These are phyloP conservation scores for Poecilobothrus nobilitatus DNA, from an alignment of 2,888 invertebrate genomes.

Conservation along the genomic window DNA sequence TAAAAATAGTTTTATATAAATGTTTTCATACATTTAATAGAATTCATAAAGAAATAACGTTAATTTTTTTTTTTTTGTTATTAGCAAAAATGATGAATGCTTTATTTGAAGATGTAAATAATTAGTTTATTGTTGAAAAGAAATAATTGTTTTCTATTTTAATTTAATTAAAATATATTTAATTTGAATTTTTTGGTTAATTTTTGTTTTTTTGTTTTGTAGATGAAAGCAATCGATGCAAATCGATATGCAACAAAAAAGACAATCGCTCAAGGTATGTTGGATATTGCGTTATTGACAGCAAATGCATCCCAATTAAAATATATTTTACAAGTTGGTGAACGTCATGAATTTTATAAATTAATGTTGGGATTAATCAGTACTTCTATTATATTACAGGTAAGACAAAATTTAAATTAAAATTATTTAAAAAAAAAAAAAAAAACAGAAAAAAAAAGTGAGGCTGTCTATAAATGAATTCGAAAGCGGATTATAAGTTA, in stretches of 20 bases:
- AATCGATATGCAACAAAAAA: slow-evolving; percentile 89
- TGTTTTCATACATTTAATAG: too few species aligned
- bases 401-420: slow-evolving; percentile 39
- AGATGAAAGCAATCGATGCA: slow-evolving; percentile 69
- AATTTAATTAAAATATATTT: too few species aligned
- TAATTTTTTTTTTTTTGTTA: too few species aligned
- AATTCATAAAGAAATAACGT: too few species aligned
- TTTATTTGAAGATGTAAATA: too few species aligned
- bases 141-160: too few species aligned
- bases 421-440: slow-evolving; percentile 9
- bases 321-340: slow-evolving; percentile 75
- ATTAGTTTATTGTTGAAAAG: too few species aligned
- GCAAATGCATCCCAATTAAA: slow-evolving; percentile 84
- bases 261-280: slow-evolving; percentile 83
- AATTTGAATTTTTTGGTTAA: too few species aligned
- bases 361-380: slow-evolving; percentile 71
- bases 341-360: slow-evolving; percentile 77
- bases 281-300: slow-evolving; percentile 78
- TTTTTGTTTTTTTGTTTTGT: slow-evolving; percentile 27
- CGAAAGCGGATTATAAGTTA: background rate
- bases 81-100: too few species aligned
- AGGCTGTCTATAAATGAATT: background rate
- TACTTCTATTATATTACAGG: slow-evolving; percentile 77
- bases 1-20: too few species aligned
- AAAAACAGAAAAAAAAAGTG: background rate